Base-by-base conservation (phyloP, 1,140 invertebrate genomes). In the Caenorhabditis brenneri region DNA sequence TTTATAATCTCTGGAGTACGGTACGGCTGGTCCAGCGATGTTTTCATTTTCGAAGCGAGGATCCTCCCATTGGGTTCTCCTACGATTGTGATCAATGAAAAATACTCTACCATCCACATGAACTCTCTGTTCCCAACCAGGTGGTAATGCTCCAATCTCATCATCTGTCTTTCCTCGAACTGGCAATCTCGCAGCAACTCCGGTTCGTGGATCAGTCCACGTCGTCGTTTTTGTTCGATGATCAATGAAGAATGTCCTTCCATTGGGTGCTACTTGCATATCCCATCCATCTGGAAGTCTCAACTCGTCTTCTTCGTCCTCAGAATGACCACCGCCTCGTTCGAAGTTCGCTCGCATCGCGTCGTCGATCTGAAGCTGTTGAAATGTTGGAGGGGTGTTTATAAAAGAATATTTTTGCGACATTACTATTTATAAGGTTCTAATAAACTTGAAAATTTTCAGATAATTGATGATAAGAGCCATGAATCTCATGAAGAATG, bases 1-100 rank as follows among this genome's bases (percentile, higher is more conserved):
- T 91, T 99, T 98, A 92, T 98, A 99, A 92, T 99, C 97, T 91
- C 97, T 93, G 29, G 96, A 98, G 92, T 98, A 98, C 48, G 96
- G 96, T 90, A 98, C 92, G 92, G 94, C 94, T 86, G 96, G 96
- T 33, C 97, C 97, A 87, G 96, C 97, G 88, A 99, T 97, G 92
- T 95, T 94, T 85, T 96, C 95, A 93, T 97, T 97, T 65, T 95
- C 96, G 91, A 99, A 93, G 80, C 97, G 93, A 27, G 97, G 97
- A 94, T 99, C 97, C 92, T 99, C 97, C 97, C 97, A 99, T 91
- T 98, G 96, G 22, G 97, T 99, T 85, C 79, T 51, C 51, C 31
- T 91, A 94, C 94, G 93, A 97, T 96, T 97, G 90, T 99, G 97
- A 93, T 99, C 96, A 83, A 99, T 98, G 91, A 97, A 99, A 92